Evolutionary conservation across 23 tunicate genomes (phyloP).

Genomic region (Aplidium turbinatum): DNA sequence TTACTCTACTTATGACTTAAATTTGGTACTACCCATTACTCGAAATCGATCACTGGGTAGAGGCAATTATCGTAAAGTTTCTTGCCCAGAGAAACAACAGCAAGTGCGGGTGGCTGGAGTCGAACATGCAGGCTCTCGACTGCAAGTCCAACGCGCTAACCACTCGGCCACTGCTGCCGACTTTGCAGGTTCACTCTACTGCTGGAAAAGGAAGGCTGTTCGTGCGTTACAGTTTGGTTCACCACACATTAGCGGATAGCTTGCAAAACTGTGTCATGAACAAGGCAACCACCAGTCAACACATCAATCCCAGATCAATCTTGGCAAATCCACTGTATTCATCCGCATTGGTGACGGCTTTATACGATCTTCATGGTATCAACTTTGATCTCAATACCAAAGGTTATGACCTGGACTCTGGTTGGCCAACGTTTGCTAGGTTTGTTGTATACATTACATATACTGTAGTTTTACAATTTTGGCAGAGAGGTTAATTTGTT

Average conservation of each 20-base stretch:
- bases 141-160: too few species aligned
- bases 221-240: slow-evolving; percentile 86
- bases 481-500: too few species aligned
- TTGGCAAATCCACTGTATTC: slow-evolving; percentile 43
- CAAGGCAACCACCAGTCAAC: slow-evolving; percentile 21
- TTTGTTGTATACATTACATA: too few species aligned
- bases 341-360: slow-evolving; percentile 53
- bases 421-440: slow-evolving; percentile 98
- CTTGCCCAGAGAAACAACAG: too few species aligned
- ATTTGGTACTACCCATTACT: too few species aligned
- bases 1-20: too few species aligned
- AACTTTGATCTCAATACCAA: slow-evolving; percentile 88
- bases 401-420: slow-evolving; percentile 93
- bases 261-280: slow-evolving; percentile 91
- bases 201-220: slow-evolving; percentile 82
- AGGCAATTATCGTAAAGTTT: too few species aligned
- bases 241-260: slow-evolving; percentile 93
- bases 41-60: too few species aligned
- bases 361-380: slow-evolving; percentile 85
- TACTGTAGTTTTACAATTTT: too few species aligned
- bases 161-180: too few species aligned
- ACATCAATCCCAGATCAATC: slow-evolving; percentile 46
- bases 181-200: slow-evolving; percentile 60
- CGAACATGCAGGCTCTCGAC: too few species aligned
- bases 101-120: too few species aligned